A percentile compares a stretch with the other conserved stretches of the same genome.
Conservation (phyloP, 1,140 invertebrate species). For the Pogonomyrmex barbatus region DNA sequence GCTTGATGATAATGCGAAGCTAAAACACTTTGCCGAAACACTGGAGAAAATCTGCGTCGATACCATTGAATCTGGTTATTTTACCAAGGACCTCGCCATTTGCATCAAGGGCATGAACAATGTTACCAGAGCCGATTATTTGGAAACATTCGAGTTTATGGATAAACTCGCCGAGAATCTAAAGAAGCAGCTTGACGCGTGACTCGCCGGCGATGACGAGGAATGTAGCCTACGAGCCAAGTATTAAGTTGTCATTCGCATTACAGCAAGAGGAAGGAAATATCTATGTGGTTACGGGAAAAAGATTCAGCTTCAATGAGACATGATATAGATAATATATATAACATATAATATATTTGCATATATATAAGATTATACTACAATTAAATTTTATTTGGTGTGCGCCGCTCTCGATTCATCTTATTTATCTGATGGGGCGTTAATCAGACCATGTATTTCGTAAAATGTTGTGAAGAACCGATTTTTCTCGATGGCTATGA, state of each 20-base stretch:
- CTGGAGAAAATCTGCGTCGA: slow-evolving; percentile 97
- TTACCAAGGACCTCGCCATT: slow-evolving; percentile 99
- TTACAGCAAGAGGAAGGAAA: background rate
- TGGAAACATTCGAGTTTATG: slow-evolving; percentile 99
- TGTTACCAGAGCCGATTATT: slow-evolving; percentile 94
- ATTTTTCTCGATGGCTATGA: background rate
- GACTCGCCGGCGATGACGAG: slow-evolving; percentile 28
- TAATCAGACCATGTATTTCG: background rate
- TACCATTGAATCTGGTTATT: slow-evolving; percentile 96
- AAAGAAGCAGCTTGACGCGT: slow-evolving; percentile 84
- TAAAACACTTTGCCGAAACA: slow-evolving; percentile 92
- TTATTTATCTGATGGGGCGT: background rate
- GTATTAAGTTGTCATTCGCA: slow-evolving; percentile 51
- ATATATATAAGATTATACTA: background rate
- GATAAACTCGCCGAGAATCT: slow-evolving; percentile 98
- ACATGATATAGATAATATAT: background rate
- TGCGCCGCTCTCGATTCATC: background rate
- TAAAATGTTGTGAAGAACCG: background rate
- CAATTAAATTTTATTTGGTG: background rate
- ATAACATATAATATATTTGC: slow-evolving; percentile 8
- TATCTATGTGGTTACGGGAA: slow-evolving; percentile 50
- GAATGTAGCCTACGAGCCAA: slow-evolving; percentile 38
- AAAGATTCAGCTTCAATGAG: slow-evolving; percentile 2
- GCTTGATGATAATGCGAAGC: slow-evolving; percentile 93
- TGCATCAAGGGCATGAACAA: slow-evolving; percentile 97